Base-by-base conservation (phyloP, 2,113 vertebrate genomes). In the Tachuris rubrigastra region DNA sequence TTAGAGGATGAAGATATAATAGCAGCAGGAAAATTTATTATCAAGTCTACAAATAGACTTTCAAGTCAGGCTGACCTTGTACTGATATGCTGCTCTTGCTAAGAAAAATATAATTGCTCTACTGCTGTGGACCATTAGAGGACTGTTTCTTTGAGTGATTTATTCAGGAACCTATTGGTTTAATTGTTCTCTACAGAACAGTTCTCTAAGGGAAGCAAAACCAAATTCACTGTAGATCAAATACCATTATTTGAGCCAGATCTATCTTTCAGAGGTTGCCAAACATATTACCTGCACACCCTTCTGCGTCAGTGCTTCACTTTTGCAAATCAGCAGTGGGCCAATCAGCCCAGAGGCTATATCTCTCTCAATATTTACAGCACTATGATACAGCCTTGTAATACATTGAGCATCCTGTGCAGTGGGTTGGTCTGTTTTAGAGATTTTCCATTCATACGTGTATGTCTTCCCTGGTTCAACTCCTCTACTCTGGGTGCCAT, bases 261-360 rank as follows among this genome's bases (percentile, higher is more conserved):
- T 37, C 35, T 56, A 5, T 33, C 59, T 75, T 27, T 71, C 33
- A 65, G 23, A 89, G 5, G 28, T 75, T 89, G 72, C 28, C 63
- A 56, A 8, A 81, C 14, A 72, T 5, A 9, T 96, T 98, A 99
- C 99, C 99, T 99, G 99, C 33, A 98, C 96, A 58, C 99, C 99
- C 92, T 98, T 98, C 79, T 97, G 97, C 1, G 98, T 98, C 87
- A 99, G 96, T 14, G 99, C 99, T 90, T 98, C 98, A 84, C 98
- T 98, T 97, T 99, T 99, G 97, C 99, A 99, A 96, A 99, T 99
- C 37, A 99, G 98, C 80, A 99, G 98, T 1, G 99, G 98, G 49
- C 99, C 99, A 18, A 99, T 98, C 8, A 99, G 98, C 46, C 99
- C 99, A 27, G 99, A 99, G 23, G 99, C 99, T 42, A 99, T 98